phyloP scores from a whole-genome alignment of 2,113 vertebrate genomes.

The Nothocercus julius region DNA sequence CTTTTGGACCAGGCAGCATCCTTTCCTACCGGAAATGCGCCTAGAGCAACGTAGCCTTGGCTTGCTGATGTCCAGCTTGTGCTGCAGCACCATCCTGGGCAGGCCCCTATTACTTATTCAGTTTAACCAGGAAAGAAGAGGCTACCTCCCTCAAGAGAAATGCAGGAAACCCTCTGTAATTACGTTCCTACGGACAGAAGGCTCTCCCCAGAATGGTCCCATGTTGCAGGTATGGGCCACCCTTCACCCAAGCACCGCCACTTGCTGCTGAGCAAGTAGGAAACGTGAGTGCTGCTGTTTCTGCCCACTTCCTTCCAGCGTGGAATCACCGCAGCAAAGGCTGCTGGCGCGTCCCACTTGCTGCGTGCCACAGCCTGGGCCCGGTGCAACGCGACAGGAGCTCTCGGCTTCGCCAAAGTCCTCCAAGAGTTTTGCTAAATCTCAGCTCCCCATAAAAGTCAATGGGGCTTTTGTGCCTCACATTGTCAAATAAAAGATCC shows the following conservation, averaged over 20 bases:
- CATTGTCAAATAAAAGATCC: not conserved
- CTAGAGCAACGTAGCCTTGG: not conserved
- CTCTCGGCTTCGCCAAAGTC: accelerated
- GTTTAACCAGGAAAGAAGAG: not conserved
- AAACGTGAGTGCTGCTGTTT: not conserved
- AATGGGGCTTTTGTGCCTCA: not conserved
- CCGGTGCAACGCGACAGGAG: not conserved
- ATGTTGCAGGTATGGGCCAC: accelerated
- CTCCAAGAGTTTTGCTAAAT: not conserved
- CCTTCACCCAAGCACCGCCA: not conserved
- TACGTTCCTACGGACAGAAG: not conserved
- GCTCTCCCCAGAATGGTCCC: not conserved
- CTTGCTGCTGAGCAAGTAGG: not conserved
- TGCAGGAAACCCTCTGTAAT: slow-evolving; percentile 9
- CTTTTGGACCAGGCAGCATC: not conserved
- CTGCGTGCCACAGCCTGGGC: not conserved
- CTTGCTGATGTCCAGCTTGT: not conserved
- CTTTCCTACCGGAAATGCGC: not conserved
- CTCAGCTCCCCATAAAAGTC: not conserved
- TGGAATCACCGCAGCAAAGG: not conserved
- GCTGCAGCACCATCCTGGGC: too few relatives aligned
- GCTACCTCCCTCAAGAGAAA: not conserved
- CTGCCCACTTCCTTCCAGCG: slow-evolving; percentile 20
- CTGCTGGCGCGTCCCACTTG: not conserved
- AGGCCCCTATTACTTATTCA: not conserved